Conservation (phyloP, 2,113 vertebrate genomes). For the Mirounga angustirostris region DNA sequence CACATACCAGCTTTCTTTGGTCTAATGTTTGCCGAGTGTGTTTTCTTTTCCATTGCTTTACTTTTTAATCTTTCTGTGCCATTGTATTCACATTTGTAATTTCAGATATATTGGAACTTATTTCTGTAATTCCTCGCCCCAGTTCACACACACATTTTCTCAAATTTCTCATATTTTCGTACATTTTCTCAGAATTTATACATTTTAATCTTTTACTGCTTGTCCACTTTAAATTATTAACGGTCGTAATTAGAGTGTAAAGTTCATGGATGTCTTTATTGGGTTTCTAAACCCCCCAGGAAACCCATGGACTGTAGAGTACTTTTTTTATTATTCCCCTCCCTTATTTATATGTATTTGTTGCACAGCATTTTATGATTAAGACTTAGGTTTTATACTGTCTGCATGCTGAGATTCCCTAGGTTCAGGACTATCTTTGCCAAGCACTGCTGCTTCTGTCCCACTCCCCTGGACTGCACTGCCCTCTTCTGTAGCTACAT, state of each 20-base stretch:
- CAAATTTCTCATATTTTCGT: conserved; percentile 22
- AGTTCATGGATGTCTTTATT: neutral
- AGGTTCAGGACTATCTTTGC: neutral
- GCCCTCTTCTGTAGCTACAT: neutral
- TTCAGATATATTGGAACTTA: conserved; percentile 29
- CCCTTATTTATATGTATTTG: neutral
- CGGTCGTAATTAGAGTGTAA: neutral
- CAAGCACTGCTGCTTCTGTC: neutral
- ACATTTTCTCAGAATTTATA: conserved; percentile 49
- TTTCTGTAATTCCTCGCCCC: neutral
- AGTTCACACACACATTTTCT: neutral
- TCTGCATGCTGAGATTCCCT: neutral
- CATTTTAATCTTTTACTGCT: neutral
- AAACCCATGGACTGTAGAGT: neutral
- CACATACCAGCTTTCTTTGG: neutral
- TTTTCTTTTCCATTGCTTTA: neutral
- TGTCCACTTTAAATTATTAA: neutral
- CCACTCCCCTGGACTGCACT: conserved; percentile 2
- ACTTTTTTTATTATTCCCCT: neutral
- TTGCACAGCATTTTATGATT: neutral
- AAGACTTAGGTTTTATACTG: neutral
- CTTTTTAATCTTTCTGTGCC: neutral
- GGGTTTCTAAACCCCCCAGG: neutral
- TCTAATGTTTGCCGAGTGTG: neutral
- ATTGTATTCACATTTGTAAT: neutral